A percentile compares a stretch with the other conserved stretches of the same genome.
Evolutionary conservation across 64 coral and sea anemone genomes (phyloP).

Genomic region (Orbicella faveolata): DNA sequence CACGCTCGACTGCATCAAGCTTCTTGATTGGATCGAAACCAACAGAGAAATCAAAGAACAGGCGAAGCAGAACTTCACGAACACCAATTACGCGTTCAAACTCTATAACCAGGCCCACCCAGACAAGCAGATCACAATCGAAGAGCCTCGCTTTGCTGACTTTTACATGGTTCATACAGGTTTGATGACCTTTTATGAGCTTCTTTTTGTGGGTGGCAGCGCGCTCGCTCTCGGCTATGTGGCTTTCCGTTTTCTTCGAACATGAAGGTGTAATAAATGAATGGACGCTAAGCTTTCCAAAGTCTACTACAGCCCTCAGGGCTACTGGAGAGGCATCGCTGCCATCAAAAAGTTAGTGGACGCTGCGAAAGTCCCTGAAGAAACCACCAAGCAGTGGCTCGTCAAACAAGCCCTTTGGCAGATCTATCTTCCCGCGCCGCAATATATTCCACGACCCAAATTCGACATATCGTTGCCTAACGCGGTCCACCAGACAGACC

Average conservation of each 20-base stretch:
- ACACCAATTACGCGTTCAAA: conserved; percentile 38
- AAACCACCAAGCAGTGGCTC: conserved; percentile 20
- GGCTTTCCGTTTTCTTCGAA: not conserved
- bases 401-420: conserved; percentile 21
- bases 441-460: not conserved
- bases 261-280: no score
- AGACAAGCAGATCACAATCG: no score
- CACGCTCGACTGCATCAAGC: not conserved
- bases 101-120: conserved; percentile 34
- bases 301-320: not conserved
- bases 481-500: conserved; percentile 30
- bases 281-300: not conserved
- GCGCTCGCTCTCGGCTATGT: no score
- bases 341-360: conserved; percentile 3
- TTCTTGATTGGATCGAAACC: conserved; percentile 38
- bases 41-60: not conserved
- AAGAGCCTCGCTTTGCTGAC: conserved; percentile 10
- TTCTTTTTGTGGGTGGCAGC: not conserved
- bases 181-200: not conserved
- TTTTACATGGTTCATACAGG: not conserved
- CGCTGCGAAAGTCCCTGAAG: not conserved
- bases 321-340: conserved; percentile 4
- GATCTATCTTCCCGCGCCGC: conserved; percentile 11
- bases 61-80: conserved; percentile 10
- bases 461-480: conserved; percentile 13